Percentiles rank a stretch among this genome's conserved stretches.
These are phyloP conservation scores for Malurus alboscapulatus DNA, from an alignment of 2,113 vertebrate genomes.

Conservation along the genomic window DNA sequence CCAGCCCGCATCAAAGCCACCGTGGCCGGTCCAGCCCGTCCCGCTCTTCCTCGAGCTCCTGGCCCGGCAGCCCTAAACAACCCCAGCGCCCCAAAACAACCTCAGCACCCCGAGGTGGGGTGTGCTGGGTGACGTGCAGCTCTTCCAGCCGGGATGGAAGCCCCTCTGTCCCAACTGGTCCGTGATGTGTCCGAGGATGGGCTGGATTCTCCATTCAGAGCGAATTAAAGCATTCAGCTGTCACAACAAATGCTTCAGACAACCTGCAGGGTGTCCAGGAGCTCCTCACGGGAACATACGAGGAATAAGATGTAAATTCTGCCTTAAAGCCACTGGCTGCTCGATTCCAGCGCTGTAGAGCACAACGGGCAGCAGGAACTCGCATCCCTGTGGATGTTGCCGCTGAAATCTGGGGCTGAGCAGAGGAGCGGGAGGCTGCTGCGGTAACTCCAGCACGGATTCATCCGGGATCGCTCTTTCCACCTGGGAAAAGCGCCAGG, in stretches of 20 bases:
- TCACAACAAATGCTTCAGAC: accelerated
- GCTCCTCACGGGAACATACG: accelerated
- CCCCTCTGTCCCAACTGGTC: not conserved
- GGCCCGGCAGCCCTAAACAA: not conserved
- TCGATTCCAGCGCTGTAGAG: not conserved
- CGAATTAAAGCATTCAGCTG: not conserved
- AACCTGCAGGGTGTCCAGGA: not conserved
- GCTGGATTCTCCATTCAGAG: not conserved
- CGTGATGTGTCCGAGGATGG: accelerated
- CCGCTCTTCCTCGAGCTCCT: not conserved
- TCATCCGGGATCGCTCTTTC: not conserved
- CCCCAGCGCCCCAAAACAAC: not conserved
- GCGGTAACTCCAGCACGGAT: not conserved
- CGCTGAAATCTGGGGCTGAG: not conserved
- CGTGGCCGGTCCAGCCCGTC: accelerated
- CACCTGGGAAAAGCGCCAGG: accelerated
- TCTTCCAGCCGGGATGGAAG: not conserved
- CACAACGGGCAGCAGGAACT: accelerated
- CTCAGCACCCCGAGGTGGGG: not conserved
- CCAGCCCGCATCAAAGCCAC: slow-evolving; percentile 3
- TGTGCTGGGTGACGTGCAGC: accelerated
- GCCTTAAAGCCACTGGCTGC: not conserved
- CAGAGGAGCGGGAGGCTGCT: not conserved
- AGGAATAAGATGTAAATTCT: not conserved
- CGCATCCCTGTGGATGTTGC: accelerated